phyloP scores from a whole-genome alignment of 92 coral and sea anemone genomes.

The Porites evermanni region DNA sequence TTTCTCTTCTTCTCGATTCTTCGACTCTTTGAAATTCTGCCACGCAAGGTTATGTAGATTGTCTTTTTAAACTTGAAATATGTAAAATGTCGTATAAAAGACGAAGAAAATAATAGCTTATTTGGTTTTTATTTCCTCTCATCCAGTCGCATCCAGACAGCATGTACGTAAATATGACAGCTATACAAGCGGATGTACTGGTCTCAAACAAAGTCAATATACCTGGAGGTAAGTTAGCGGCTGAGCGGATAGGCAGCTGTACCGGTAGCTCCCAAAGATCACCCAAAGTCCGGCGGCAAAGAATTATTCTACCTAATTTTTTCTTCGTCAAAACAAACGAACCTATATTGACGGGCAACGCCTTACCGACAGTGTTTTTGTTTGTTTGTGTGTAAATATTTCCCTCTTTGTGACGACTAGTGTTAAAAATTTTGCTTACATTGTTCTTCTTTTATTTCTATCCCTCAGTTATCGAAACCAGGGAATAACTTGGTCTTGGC shows the following conservation, averaged over 20 bases:
- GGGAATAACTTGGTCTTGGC: slow-evolving; percentile 21
- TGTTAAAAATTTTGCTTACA: neutral
- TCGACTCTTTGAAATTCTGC: too few relatives aligned
- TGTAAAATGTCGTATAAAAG: neutral
- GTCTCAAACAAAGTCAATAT: slow-evolving; percentile 97
- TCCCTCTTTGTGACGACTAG: too few relatives aligned
- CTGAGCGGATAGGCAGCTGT: neutral
- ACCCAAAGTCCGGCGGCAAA: neutral
- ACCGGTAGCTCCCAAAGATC: neutral
- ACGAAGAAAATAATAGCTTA: neutral
- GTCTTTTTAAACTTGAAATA: neutral
- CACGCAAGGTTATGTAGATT: too few relatives aligned
- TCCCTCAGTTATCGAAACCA: slow-evolving; percentile 51
- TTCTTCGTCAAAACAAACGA: too few relatives aligned
- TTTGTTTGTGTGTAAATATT: too few relatives aligned
- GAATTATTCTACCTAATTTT: neutral
- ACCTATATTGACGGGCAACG: too few relatives aligned
- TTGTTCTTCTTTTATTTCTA: neutral
- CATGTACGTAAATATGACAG: slow-evolving; percentile 93
- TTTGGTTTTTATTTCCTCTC: neutral
- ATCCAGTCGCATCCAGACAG: slow-evolving; percentile 85
- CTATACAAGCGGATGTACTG: slow-evolving; percentile 95
- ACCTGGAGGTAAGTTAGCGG: slow-evolving; percentile 80
- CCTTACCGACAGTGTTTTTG: too few relatives aligned
- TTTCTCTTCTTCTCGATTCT: neutral